Base-by-base conservation (phyloP, 2,797 vertebrate genomes). In the Xenentodon cancila region DNA sequence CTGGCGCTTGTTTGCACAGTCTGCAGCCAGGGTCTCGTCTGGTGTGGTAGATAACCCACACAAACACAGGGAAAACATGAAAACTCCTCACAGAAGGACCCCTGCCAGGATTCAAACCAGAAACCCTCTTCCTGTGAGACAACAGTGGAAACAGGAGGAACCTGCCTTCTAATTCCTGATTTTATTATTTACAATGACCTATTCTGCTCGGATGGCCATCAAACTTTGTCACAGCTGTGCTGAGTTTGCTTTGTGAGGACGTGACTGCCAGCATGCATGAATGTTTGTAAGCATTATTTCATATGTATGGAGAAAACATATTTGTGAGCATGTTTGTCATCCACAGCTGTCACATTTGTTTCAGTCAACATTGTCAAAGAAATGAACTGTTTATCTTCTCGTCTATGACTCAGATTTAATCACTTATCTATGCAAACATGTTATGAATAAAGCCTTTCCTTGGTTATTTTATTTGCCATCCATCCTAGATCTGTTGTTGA, bases 131-230 rank as follows among this genome's bases (percentile, higher is more conserved):
- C 25, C 25, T 25, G 25, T 25, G 25, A 25, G 25, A 5, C 25
- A 25, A 3, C 5, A 25, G 25, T 25, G 25, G 3, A 25, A 25
- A 25, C 25, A 3, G 25, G 25, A 25, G 25, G 5, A 25, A 25
- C 25, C 25, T 25, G 25, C 3, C 25, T 25, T 25, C 25, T 25
- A 25, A 25, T 25, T 25, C 25, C 25, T 25, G 25, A 25, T 25
- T 25, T 25, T 25, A 5, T 25, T 25, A 5, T 25, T 25, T 25
- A 25, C 25, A 81, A 88, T 37, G 40, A 81, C 79, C 80, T 73
- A 71, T 85, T 90, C 80, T 84, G 82, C 82, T 69, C 87, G 68
- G 64, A 68, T 69, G 80, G 48, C 19, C 62, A 71, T 84, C 76
- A 78, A 71, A 59, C 59, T 54, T n/a, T 63, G 67, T 32, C 80